Conservation (phyloP, 1,140 invertebrate species). For the Mamestra configurata region DNA sequence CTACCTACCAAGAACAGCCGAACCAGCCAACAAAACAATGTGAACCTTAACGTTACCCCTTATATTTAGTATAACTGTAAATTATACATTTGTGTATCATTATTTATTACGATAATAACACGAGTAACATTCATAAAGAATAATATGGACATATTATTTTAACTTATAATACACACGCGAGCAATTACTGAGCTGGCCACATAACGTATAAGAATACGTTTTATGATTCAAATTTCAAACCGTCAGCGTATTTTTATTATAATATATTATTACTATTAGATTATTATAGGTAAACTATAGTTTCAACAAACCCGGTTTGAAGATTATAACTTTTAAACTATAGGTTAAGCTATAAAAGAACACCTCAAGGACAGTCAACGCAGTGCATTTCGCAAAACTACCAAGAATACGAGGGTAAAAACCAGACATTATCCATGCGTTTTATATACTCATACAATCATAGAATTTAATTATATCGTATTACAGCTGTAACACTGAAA, state of each 20-base stretch:
- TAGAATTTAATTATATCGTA: not conserved
- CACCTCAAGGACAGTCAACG: not conserved
- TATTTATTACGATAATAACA: conserved; percentile 75
- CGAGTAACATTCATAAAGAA: conserved; percentile 65
- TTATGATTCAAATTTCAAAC: conserved; percentile 69
- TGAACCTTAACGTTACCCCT: conserved; percentile 13
- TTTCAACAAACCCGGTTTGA: not conserved
- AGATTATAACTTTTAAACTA: conserved; percentile 9
- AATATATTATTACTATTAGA: conserved; percentile 57
- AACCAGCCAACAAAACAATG: not conserved
- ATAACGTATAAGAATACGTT: conserved; percentile 71
- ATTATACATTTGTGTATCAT: conserved; percentile 53
- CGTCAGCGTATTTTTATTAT: conserved; percentile 54
- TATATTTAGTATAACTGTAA: conserved; percentile 44
- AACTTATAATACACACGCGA: conserved; percentile 69
- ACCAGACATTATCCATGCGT: not conserved
- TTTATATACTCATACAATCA: not conserved
- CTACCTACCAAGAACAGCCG: not conserved
- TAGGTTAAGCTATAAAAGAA: not conserved
- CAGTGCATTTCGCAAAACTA: not conserved
- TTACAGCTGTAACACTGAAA: not conserved
- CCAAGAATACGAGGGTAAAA: not conserved
- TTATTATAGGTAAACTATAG: conserved; percentile 27
- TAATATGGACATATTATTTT: conserved; percentile 73
- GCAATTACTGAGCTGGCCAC: conserved; percentile 71